Conservation (phyloP, 2,888 invertebrate species). For the Drosophila diplacantha region DNA sequence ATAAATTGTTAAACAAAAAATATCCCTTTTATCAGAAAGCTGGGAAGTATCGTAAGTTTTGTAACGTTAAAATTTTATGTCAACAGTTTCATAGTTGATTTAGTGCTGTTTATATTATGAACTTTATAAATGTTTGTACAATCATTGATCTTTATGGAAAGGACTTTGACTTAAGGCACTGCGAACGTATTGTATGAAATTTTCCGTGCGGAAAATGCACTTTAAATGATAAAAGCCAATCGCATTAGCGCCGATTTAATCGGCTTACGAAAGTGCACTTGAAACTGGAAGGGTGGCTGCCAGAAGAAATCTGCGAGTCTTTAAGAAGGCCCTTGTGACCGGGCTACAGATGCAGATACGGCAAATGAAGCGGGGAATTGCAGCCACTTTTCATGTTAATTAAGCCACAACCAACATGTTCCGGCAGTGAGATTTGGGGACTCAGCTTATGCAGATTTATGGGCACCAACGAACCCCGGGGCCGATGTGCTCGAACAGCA, state of each 20-base stretch:
- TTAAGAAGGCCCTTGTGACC: slow-evolving; percentile 38
- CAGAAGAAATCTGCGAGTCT: slow-evolving; percentile 27
- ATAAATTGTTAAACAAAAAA: background rate
- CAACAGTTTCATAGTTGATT: background rate
- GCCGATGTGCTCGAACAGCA: slow-evolving; percentile 51
- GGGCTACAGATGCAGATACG: slow-evolving; percentile 1
- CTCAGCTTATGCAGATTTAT: slow-evolving; percentile 66
- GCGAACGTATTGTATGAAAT: background rate
- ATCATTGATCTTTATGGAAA: no score
- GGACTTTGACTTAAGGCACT: background rate
- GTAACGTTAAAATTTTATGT: no score
- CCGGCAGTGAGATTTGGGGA: slow-evolving; percentile 31
- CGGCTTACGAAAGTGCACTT: slow-evolving; percentile 48
- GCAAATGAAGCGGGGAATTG: slow-evolving; percentile 41
- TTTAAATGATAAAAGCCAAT: slow-evolving; percentile 63
- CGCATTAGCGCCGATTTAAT: slow-evolving; percentile 56
- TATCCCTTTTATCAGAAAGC: background rate
- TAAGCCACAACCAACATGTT: slow-evolving; percentile 49
- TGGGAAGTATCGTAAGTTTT: no score
- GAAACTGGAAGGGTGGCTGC: slow-evolving; percentile 13
- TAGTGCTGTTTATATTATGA: background rate
- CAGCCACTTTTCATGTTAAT: slow-evolving; percentile 59
- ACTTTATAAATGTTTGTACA: no score
- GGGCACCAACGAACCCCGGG: slow-evolving; percentile 29
- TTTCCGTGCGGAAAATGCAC: slow-evolving; percentile 44